These are phyloP conservation scores for Megamerina dolium DNA, from an alignment of 2,888 invertebrate species.

Conservation along the genomic window DNA sequence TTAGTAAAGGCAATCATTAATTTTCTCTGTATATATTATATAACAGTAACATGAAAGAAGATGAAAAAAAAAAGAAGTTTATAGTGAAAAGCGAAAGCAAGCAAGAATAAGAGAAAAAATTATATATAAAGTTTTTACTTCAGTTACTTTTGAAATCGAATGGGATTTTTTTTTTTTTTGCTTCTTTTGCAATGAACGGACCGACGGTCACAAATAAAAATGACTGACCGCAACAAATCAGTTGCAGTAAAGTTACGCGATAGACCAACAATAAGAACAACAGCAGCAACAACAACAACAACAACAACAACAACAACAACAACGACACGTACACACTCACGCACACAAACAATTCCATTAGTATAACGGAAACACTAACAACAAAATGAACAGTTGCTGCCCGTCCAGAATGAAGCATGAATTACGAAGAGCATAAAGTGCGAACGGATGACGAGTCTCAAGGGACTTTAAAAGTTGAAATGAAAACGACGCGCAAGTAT, in stretches of 20 bases:
- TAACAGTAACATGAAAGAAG: too few relatives aligned
- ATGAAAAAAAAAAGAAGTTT: conserved; percentile 4
- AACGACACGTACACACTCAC: background rate
- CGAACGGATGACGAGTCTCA: too few relatives aligned
- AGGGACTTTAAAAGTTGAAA: background rate
- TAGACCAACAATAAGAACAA: background rate
- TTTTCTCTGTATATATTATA: conserved; percentile 12
- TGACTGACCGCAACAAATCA: conserved; percentile 10
- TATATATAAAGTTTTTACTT: background rate
- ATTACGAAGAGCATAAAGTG: background rate
- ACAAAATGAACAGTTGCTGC: too few relatives aligned
- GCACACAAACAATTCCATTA: too few relatives aligned
- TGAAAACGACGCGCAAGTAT: background rate
- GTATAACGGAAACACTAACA: too few relatives aligned
- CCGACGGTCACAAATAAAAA: conserved; percentile 3
- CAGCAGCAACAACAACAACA: background rate
- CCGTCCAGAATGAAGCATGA: too few relatives aligned
- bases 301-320: background rate
- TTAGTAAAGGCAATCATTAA: too few relatives aligned
- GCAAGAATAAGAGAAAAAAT: too few relatives aligned
- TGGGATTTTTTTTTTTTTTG: conserved; percentile 14
- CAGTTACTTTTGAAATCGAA: background rate
- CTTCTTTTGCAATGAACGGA: conserved; percentile 8
- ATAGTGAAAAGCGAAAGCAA: too few relatives aligned
- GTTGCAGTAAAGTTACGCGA: background rate